Percentiles rank a stretch among this genome's conserved stretches.
Conservation (phyloP, 37 sponge, comb jelly and placozoan species). For the Agelas oroides region DNA sequence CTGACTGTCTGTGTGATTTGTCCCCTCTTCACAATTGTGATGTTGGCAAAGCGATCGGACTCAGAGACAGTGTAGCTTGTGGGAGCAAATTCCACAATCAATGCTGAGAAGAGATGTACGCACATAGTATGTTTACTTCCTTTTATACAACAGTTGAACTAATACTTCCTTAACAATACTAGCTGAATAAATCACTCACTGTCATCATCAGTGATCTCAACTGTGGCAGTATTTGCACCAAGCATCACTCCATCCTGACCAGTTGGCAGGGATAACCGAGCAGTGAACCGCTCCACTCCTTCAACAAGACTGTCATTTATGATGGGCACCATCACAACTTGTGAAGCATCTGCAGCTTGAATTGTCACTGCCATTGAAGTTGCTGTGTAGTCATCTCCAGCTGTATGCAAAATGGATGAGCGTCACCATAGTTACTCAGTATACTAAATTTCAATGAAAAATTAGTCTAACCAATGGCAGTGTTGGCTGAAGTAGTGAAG, state of each 20-base stretch:
- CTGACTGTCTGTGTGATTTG: background rate
- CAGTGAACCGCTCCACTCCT: background rate
- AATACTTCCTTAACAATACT: too few relatives aligned
- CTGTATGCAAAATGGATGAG: too few relatives aligned
- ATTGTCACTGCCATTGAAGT: background rate
- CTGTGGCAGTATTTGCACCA: too few relatives aligned
- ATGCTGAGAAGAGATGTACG: background rate
- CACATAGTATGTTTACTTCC: too few relatives aligned
- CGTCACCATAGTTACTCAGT: too few relatives aligned
- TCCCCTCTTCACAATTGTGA: background rate
- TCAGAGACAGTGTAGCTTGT: constrained; percentile 2
- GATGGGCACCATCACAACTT: background rate
- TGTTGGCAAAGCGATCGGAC: background rate
- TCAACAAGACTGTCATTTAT: background rate
- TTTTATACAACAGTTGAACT: too few relatives aligned
- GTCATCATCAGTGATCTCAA: too few relatives aligned
- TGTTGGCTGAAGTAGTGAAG: background rate
- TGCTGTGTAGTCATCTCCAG: background rate
- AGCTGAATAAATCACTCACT: too few relatives aligned
- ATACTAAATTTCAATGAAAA: background rate
- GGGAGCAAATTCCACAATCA: constrained; percentile 14
- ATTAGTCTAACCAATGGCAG: background rate
- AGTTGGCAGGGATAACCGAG: background rate
- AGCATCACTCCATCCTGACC: too few relatives aligned
- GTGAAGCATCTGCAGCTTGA: background rate